These are phyloP conservation scores for Ptilodon capucinus DNA, from an alignment of 2,888 invertebrate species.

Conservation along the genomic window DNA sequence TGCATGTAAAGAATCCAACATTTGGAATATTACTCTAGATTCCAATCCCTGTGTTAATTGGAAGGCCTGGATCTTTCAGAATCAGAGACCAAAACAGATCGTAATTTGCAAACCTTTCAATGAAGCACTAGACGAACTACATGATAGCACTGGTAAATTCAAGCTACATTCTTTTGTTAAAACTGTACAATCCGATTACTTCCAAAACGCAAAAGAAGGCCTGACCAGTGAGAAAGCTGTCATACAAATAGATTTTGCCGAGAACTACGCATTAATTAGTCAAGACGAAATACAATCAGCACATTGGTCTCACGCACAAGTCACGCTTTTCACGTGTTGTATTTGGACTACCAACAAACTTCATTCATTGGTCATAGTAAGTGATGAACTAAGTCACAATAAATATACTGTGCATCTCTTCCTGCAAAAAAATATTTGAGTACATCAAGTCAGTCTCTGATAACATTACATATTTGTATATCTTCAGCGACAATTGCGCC, in stretches of 20 bases:
- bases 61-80: conserved; percentile 10
- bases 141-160: conserved; percentile 1
- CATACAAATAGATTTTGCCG: conserved; percentile 25
- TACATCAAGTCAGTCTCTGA: too few species aligned
- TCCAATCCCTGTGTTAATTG: conserved; percentile 20
- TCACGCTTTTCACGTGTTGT: conserved; percentile 16
- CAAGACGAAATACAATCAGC: conserved; percentile 22
- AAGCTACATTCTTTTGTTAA: conserved; percentile 20
- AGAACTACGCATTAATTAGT: conserved; percentile 15
- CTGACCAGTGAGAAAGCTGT: conserved; percentile 10
- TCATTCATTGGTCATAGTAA: conserved; percentile 15
- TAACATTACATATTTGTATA: too few species aligned
- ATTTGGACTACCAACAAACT: conserved; percentile 13
- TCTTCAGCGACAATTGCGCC: too few species aligned
- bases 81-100: conserved; percentile 10
- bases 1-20: conserved; percentile 24
- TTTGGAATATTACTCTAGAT: conserved; percentile 18
- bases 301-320: conserved; percentile 18
- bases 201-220: conserved; percentile 14
- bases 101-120: conserved; percentile 3
- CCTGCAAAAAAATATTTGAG: conserved; percentile 21
- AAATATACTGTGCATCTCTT: conserved; percentile 26
- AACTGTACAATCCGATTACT: conserved; percentile 19
- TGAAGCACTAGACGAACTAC: background rate
- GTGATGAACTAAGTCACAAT: conserved; percentile 23